Evolutionary conservation across 2,888 invertebrate species (phyloP).

Genomic region (Drosophila kuntzei): DNA sequence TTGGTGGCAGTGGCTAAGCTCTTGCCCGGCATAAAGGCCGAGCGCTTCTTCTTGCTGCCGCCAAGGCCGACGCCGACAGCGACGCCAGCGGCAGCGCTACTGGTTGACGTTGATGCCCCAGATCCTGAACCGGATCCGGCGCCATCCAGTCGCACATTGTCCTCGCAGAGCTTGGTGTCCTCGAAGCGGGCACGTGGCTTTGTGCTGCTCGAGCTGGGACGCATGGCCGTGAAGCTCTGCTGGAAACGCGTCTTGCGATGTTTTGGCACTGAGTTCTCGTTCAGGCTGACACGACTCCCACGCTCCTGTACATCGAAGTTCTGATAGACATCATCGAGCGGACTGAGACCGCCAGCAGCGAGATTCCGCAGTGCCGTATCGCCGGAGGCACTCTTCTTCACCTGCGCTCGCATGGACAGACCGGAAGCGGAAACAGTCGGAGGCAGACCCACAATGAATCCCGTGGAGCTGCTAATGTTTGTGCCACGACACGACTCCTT

Average conservation of each 20-base stretch:
- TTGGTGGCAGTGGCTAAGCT: constrained; percentile 90
- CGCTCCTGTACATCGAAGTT: constrained; percentile 86
- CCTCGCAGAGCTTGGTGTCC: constrained; percentile 86
- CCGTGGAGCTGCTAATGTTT: constrained; percentile 73
- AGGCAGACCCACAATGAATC: constrained; percentile 80
- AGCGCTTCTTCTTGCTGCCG: constrained; percentile 84
- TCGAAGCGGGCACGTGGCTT: constrained; percentile 84
- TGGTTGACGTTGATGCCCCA: constrained; percentile 18
- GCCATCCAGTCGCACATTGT: constrained; percentile 85
- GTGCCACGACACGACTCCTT: constrained; percentile 85
- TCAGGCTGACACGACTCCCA: constrained; percentile 87
- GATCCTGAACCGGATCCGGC: constrained; percentile 12
- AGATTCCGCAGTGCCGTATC: constrained; percentile 90
- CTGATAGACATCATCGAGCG: constrained; percentile 88
- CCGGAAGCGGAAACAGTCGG: constrained; percentile 72
- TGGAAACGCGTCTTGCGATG: constrained; percentile 95
- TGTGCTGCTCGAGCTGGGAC: constrained; percentile 87
- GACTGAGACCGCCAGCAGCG: constrained; percentile 86
- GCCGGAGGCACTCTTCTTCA: constrained; percentile 93
- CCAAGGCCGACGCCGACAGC: constrained; percentile 47
- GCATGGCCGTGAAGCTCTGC: constrained; percentile 87
- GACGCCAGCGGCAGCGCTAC: constrained; percentile 76
- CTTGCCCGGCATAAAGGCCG: constrained; percentile 88
- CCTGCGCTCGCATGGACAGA: constrained; percentile 86
- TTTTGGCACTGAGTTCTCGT: constrained; percentile 90